These are phyloP conservation scores for Prionailurus viverrinus DNA, from an alignment of 2,113 vertebrate species.

Conservation along the genomic window DNA sequence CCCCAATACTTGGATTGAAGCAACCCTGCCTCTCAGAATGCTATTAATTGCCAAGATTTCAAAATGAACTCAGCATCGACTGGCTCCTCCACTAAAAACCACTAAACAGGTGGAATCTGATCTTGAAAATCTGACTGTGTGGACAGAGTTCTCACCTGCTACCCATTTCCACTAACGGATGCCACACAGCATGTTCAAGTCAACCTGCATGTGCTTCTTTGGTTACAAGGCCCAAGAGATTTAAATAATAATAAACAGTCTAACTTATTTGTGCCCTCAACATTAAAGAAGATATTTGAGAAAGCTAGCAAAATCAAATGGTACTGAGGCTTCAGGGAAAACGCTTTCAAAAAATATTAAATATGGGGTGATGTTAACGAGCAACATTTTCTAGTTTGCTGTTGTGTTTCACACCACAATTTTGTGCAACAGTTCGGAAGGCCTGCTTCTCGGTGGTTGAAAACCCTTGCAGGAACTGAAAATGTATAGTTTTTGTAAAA, in stretches of 20 bases:
- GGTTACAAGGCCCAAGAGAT: neutral
- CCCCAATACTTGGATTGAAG: slow-evolving; percentile 94
- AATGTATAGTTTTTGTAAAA: neutral
- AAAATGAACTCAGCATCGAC: slow-evolving; percentile 84
- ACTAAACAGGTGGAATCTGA: neutral
- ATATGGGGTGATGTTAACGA: neutral
- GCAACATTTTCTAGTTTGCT: neutral
- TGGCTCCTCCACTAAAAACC: neutral
- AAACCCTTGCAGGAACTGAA: slow-evolving; percentile 40
- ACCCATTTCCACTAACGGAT: neutral
- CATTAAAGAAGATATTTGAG: slow-evolving; percentile 34
- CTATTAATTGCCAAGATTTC: slow-evolving; percentile 90
- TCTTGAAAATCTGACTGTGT: neutral
- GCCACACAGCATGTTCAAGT: neutral
- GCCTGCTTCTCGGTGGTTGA: neutral
- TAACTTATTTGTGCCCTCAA: neutral
- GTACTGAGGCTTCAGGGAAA: slow-evolving; percentile 31
- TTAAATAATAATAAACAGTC: slow-evolving; percentile 10
- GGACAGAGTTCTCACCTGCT: neutral
- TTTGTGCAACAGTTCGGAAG: neutral
- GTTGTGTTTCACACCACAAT: neutral
- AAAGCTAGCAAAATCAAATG: slow-evolving; percentile 35
- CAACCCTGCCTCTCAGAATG: slow-evolving; percentile 93
- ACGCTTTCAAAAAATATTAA: neutral
- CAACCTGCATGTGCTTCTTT: slow-evolving; percentile 48